Conservation (phyloP, 2,113 vertebrate species). For the Camelus dromedarius region DNA sequence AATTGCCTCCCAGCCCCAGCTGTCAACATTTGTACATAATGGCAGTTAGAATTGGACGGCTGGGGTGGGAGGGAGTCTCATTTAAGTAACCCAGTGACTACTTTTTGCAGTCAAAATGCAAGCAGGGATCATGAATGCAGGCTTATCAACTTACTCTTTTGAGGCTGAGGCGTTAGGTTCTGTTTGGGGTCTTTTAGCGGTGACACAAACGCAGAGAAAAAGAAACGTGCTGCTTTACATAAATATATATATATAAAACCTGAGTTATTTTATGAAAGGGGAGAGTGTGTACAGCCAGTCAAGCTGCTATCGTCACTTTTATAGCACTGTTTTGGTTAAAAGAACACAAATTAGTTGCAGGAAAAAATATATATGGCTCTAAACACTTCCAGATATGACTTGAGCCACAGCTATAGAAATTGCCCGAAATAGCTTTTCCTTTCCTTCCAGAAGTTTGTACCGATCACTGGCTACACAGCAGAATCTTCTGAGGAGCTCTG, state of each 20-base stretch:
- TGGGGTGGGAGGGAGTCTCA: not conserved
- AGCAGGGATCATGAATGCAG: not conserved
- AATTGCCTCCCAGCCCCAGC: not conserved
- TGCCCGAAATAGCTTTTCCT: not conserved
- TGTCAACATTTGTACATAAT: not conserved
- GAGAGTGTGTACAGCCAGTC: not conserved
- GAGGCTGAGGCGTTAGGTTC: not conserved
- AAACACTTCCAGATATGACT: not conserved
- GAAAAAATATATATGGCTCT: not conserved
- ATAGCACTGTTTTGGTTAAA: not conserved
- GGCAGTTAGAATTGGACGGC: not conserved
- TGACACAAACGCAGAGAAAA: not conserved
- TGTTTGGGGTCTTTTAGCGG: not conserved
- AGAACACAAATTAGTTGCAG: constrained; percentile 34
- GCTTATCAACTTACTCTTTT: not conserved
- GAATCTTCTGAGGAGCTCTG: not conserved
- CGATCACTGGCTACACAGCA: too few species aligned
- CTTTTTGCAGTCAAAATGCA: not conserved
- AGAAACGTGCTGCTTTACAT: not conserved
- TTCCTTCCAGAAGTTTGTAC: not conserved
- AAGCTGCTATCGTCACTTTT: not conserved
- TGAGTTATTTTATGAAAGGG: not conserved
- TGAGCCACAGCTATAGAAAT: not conserved
- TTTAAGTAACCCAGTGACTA: not conserved
- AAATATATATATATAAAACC: not conserved